Conservation (phyloP, 23 tunicate genomes). For the Trididemnum clinides region DNA sequence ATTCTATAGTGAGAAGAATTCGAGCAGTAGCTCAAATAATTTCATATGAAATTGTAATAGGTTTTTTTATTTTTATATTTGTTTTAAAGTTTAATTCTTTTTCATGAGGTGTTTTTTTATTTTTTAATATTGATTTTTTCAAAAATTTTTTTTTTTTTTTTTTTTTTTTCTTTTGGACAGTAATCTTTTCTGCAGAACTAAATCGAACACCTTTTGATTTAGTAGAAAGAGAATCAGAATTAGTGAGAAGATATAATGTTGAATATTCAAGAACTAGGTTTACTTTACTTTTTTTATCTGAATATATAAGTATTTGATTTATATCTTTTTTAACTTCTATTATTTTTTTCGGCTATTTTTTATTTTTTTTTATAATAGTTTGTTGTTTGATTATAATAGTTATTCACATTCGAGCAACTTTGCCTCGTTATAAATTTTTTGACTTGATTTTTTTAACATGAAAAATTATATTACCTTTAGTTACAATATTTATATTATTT, state of each 20-base stretch:
- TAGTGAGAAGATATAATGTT: conserved; percentile 26
- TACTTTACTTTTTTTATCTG: conserved; percentile 30
- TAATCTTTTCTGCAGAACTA: conserved; percentile 1
- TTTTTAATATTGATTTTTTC: not conserved
- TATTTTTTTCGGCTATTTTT: not conserved
- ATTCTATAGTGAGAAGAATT: not conserved
- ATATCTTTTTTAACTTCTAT: not conserved
- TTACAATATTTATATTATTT: not conserved
- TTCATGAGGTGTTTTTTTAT: not conserved
- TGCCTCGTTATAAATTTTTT: conserved; percentile 42
- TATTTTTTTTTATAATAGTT: not conserved
- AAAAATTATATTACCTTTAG: not conserved
- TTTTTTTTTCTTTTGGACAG: not conserved
- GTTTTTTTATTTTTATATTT: conserved; percentile 6
- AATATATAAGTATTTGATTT: conserved; percentile 32
- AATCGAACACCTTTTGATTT: conserved; percentile 56
- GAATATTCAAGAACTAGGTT: conserved; percentile 35
- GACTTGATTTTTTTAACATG: conserved; percentile 13
- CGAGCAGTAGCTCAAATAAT: conserved; percentile 40
- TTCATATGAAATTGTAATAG: conserved; percentile 25
- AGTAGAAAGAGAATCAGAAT: conserved; percentile 39
- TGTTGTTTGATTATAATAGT: not conserved
- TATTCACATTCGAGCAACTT: not conserved
- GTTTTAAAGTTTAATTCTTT: not conserved
- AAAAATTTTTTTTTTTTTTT: not conserved